Evolutionary conservation across 2,113 vertebrate species (phyloP), one percentile per base, ranked within the genome.

Genomic region (Dryoscopus gambensis): DNA sequence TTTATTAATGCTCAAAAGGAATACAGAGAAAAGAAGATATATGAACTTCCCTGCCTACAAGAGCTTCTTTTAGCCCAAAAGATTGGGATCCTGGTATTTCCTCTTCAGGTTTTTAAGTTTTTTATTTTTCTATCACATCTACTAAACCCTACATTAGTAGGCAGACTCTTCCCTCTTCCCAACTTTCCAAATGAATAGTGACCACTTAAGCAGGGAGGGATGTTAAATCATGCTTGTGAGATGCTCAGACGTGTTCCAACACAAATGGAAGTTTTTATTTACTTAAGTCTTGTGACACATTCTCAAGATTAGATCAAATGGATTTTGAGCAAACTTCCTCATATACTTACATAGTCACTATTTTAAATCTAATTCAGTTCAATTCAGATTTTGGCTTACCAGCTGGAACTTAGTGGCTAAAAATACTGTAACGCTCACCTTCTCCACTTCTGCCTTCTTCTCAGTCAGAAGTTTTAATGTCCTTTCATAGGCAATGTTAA

Each of bases 391-490:
- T 65, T 53, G 25, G 15, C 6, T 90, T 50, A 87, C 16, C 30
- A 76, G 37, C 33, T 87, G 10, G 28, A 87, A 75, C 18, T 47
- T 18, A 37, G 23, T 8, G 5, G n/a, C 70, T 76, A 62, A 31
- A 77, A 40, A 44, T 8, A 77, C 3, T 17, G 15, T 5, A 77
- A 46, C 11, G 56, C 95, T 90, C 92, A 99, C 99, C 99, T 99
- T 99, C 97, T 99, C 99, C 73, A 99, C 98, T 6, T 99, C 98
- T 2, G 95, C 96, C 91, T 99, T 99, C 97, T 98, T 99, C 78
- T 98, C 98, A 1, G 82, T 98, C 79, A 99, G 98, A 13, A 99
- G 98, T 5, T 89, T 80, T 10, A 97, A 56, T 5, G 99, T 99
- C 82, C 98, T 98, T 52, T 97, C 97, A 75, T 99, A 99, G 5